phyloP scores from a whole-genome alignment of 2,797 vertebrate species.

The Xenentodon cancila region DNA sequence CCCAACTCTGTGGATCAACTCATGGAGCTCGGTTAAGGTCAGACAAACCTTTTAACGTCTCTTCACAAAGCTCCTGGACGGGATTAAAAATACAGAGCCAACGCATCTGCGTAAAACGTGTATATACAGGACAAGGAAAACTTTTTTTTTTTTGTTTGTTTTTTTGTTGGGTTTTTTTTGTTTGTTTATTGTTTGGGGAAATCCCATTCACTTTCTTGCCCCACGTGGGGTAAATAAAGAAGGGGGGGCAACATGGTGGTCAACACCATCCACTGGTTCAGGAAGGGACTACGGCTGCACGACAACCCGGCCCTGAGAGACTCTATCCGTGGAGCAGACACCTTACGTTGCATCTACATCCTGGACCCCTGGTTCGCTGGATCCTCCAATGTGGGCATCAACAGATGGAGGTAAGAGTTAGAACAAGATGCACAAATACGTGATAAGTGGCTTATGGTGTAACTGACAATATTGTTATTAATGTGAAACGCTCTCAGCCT shows the following conservation, averaged over 20 bases:
- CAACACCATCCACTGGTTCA: conserved; percentile 95
- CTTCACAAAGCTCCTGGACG: not conserved
- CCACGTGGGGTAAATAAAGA: not conserved
- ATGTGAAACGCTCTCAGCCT: too few species aligned
- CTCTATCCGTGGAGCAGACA: conserved; percentile 87
- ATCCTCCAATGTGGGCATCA: conserved; percentile 95
- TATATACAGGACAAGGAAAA: too few species aligned
- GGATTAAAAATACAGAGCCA: not conserved
- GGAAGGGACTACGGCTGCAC: conserved; percentile 94
- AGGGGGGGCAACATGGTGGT: conserved; percentile 81
- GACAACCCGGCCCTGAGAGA: conserved; percentile 92
- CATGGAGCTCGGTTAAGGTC: conserved; percentile 59
- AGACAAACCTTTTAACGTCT: not conserved
- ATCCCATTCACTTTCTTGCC: not conserved
- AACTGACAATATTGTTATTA: too few species aligned
- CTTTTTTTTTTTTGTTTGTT: too few species aligned
- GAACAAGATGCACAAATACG: too few species aligned
- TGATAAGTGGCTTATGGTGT: too few species aligned
- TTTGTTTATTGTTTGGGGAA: not conserved
- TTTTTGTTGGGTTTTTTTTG: too few species aligned
- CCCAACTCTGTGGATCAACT: conserved; percentile 23
- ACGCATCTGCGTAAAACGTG: too few species aligned
- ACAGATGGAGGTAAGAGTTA: conserved; percentile 91
- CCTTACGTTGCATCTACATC: conserved; percentile 92
- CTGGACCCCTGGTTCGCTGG: conserved; percentile 96